These are phyloP conservation scores for Rhabdornis inornatus DNA, from an alignment of 2,113 vertebrate species.

Conservation along the genomic window DNA sequence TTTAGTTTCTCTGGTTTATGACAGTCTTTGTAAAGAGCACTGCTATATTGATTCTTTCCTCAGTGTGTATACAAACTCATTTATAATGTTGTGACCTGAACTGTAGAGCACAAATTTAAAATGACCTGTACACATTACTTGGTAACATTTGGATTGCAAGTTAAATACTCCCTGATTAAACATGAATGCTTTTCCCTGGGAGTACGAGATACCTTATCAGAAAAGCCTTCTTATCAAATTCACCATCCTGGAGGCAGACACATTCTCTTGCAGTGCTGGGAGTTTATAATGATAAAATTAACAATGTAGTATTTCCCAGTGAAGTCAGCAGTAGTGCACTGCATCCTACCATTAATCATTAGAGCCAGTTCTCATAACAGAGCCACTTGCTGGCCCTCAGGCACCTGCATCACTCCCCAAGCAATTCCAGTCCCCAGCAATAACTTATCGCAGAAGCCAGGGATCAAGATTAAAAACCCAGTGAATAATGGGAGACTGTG, in stretches of 20 bases:
- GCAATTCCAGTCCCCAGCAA: slow-evolving; percentile 55
- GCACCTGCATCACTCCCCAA: slow-evolving; percentile 66
- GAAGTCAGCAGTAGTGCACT: slow-evolving; percentile 55
- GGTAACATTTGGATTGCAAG: slow-evolving; percentile 62
- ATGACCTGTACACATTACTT: slow-evolving; percentile 48
- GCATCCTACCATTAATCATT: slow-evolving; percentile 70
- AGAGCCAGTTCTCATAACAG: slow-evolving; percentile 60
- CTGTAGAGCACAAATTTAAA: slow-evolving; percentile 47
- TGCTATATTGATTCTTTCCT: slow-evolving; percentile 46
- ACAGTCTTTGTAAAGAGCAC: slow-evolving; percentile 11
- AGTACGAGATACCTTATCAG: slow-evolving; percentile 62
- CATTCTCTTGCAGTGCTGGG: slow-evolving; percentile 54
- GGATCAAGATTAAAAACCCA: slow-evolving; percentile 70
- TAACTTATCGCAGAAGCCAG: slow-evolving; percentile 51
- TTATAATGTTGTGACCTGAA: slow-evolving; percentile 48
- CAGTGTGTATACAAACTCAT: slow-evolving; percentile 52
- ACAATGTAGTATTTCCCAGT: slow-evolving; percentile 69
- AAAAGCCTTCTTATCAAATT: slow-evolving; percentile 68
- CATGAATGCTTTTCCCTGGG: slow-evolving; percentile 46
- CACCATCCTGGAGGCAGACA: slow-evolving; percentile 62
- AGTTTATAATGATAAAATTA: slow-evolving; percentile 76
- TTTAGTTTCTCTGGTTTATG: slow-evolving; percentile 32
- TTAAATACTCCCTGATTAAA: slow-evolving; percentile 65
- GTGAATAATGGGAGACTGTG: slow-evolving; percentile 59
- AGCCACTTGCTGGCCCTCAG: slow-evolving; percentile 48